A percentile compares a stretch with the other conserved stretches of the same genome.
Evolutionary conservation across 2,888 invertebrate species (phyloP).

Genomic region (Drosophila austrosaltans): DNA sequence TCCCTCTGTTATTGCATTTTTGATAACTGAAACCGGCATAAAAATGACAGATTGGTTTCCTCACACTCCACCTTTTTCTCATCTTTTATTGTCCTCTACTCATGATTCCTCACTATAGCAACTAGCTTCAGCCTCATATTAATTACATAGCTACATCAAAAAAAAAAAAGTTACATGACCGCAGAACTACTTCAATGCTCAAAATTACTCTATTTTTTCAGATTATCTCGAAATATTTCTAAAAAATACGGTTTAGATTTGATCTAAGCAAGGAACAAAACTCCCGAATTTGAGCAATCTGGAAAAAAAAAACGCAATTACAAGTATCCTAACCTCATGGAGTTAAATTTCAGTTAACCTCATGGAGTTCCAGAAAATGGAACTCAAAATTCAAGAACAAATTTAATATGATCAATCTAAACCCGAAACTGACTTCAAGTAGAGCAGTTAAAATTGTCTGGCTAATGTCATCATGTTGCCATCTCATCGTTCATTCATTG

Average conservation of each 20-base stretch:
- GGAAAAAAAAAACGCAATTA: too few species aligned
- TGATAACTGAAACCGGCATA: constrained; percentile 28
- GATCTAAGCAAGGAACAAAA: too few species aligned
- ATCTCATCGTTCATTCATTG: constrained; percentile 49
- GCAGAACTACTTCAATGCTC: not conserved
- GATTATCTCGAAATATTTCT: too few species aligned
- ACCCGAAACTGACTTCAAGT: constrained; percentile 29
- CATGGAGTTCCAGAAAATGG: too few species aligned
- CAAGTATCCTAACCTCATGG: too few species aligned
- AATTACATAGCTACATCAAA: constrained; percentile 50
- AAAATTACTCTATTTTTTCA: constrained; percentile 29
- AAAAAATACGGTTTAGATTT: too few species aligned
- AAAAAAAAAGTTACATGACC: too few species aligned
- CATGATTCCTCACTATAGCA: constrained; percentile 40
- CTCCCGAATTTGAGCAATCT: too few species aligned
- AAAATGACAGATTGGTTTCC: constrained; percentile 27
- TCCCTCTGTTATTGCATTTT: constrained; percentile 26
- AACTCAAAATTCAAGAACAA: too few species aligned
- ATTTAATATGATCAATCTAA: not conserved
- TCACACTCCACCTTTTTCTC: not conserved
- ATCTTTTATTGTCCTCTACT: not conserved
- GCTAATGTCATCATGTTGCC: constrained; percentile 35
- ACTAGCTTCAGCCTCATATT: constrained; percentile 52
- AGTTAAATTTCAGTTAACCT: too few species aligned
- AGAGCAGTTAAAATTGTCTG: constrained; percentile 37